Evolutionary conservation across 37 sponge, comb jelly and placozoan species (phyloP), one percentile per base, ranked within the genome.

Genomic region (Ianthella basta): DNA sequence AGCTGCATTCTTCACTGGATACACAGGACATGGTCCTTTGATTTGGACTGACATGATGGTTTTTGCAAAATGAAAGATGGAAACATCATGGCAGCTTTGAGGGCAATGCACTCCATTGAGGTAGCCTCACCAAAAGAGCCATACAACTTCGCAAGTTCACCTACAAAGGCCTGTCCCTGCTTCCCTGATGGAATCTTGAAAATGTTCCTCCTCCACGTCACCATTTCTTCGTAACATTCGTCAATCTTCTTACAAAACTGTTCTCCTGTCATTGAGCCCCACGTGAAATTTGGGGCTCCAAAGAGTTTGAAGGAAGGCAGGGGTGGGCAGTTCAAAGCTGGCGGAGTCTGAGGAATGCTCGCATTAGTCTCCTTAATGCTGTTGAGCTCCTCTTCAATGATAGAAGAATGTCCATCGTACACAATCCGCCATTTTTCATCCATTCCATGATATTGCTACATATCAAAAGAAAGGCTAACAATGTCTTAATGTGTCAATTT

Each of bases 61-160:
- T 80, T 80, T 54, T 80, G 56, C 23, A 55, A 33, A 35, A 80
- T 27, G 20, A 55, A 18, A 55, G 56, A 24, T 24, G 56, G 80
- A 10, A 80, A 53, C 23, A 33, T 24, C 80, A 50, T 55, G 56
- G 80, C 80, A 54, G 80, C 80, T 66, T 66, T 66, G 68, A 66
- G 68, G 68, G 68, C 68, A 66, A 66, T 66, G 29, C 68, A 66
- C 23, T 66, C 68, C 14, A 66, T 24, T 24, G 68, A 66, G 68
- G 68, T 66, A 66, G 68, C 68, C 68, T 66, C 23, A n/a, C 13
- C 68, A 66, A 66, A 66, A n/a, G 68, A 16, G 23, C 13, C 29
- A 15, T 25, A 66, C 13, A 66, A 23, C 23, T n/a, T 66, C 25
- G 68, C 68, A n/a, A 66, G 23, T 66, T 66, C 29, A n/a, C 29